Conservation (phyloP, 2,888 invertebrate genomes). For the Mayetiola destructor region DNA sequence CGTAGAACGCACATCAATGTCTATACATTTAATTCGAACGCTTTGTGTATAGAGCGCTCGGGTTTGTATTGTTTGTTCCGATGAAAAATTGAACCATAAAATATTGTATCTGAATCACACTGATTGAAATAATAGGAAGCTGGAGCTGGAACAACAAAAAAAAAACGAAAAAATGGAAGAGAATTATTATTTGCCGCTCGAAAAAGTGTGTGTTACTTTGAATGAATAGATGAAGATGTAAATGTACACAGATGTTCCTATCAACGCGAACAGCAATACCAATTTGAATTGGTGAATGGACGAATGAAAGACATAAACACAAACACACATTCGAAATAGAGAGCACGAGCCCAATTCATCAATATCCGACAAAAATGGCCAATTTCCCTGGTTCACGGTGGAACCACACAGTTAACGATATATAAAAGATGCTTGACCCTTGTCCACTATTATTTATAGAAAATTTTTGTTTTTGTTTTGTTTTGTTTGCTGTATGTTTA, state of each 20-base stretch:
- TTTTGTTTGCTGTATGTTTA: not conserved
- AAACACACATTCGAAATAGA: not conserved
- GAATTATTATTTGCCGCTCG: not conserved
- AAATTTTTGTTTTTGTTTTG: not conserved
- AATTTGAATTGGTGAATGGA: not conserved
- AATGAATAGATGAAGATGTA: slow-evolving; percentile 15
- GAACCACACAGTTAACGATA: too few relatives aligned
- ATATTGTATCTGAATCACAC: too few relatives aligned
- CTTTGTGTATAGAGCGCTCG: too few relatives aligned
- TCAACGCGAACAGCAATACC: not conserved
- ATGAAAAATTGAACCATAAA: too few relatives aligned
- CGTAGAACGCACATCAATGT: too few relatives aligned
- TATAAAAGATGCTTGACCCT: slow-evolving; percentile 15
- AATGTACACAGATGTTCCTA: slow-evolving; percentile 15
- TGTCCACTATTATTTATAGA: slow-evolving; percentile 14
- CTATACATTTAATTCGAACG: too few relatives aligned
- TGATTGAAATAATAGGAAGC: too few relatives aligned
- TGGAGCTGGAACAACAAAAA: not conserved
- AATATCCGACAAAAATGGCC: too few relatives aligned
- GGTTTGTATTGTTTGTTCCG: too few relatives aligned
- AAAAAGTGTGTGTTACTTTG: too few relatives aligned
- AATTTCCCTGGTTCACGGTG: too few relatives aligned
- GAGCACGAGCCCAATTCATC: too few relatives aligned
- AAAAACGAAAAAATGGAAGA: not conserved
- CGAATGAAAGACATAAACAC: not conserved